Evolutionary conservation across 1,140 invertebrate species (phyloP).

Genomic region (Akabosia matsudoensis): DNA sequence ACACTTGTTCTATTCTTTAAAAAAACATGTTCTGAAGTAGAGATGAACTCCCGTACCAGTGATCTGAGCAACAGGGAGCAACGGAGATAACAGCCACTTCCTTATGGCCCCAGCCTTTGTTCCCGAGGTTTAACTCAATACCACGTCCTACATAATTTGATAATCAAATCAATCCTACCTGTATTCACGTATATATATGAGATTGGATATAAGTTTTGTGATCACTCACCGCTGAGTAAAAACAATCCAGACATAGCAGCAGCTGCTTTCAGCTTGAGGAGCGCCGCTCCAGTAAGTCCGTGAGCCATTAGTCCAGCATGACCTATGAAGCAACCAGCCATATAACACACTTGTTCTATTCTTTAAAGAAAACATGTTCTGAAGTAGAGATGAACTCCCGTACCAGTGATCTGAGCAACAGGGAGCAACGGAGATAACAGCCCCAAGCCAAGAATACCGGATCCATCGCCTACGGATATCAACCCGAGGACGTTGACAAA

Average conservation of each 20-base stretch:
- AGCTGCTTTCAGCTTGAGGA: slow-evolving; percentile 45
- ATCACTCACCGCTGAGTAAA: slow-evolving; percentile 17
- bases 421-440: slow-evolving; percentile 38
- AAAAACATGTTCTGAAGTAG: neutral
- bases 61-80: slow-evolving; percentile 38
- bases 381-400: no score
- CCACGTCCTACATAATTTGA: neutral
- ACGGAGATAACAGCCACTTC: slow-evolving; percentile 32
- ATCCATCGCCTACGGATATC: neutral
- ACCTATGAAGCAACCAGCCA: no score
- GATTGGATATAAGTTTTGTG: neutral
- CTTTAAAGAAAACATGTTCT: neutral
- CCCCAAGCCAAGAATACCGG: slow-evolving; percentile 23
- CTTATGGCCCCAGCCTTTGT: neutral
- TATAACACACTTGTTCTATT: neutral
- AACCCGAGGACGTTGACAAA: slow-evolving; percentile 30
- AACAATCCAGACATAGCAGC: slow-evolving; percentile 39
- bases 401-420: slow-evolving; percentile 37
- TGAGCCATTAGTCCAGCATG: slow-evolving; percentile 37
- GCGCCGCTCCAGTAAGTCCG: slow-evolving; percentile 40
- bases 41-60: no score
- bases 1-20: neutral
- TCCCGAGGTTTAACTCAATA: neutral
- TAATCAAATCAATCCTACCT: neutral
- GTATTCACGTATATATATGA: no score